These are phyloP conservation scores for Choristoneura rosaceana DNA, from an alignment of 2,888 invertebrate species.

Conservation along the genomic window DNA sequence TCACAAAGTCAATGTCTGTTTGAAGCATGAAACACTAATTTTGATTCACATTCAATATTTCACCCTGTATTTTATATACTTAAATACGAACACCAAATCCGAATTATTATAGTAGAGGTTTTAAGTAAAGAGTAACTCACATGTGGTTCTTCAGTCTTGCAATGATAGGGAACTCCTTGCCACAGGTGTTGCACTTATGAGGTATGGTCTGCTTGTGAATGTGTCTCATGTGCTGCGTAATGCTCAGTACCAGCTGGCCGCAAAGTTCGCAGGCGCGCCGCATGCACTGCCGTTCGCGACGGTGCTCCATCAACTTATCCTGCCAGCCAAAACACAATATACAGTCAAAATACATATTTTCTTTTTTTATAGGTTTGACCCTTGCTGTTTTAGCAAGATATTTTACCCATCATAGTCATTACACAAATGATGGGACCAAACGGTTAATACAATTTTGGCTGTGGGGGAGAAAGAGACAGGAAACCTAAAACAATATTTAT, in stretches of 20 bases:
- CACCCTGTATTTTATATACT: too few relatives aligned
- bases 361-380: too few relatives aligned
- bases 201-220: constrained; percentile 71
- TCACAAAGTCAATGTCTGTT: too few relatives aligned
- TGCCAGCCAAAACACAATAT: constrained; percentile 44
- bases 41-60: too few relatives aligned
- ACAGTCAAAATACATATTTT: not conserved
- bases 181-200: constrained; percentile 76
- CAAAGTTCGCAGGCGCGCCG: constrained; percentile 79
- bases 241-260: constrained; percentile 76
- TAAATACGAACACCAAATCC: too few relatives aligned
- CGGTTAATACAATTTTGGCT: too few relatives aligned
- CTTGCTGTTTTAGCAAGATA: too few relatives aligned
- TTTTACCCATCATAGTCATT: too few relatives aligned
- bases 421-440: too few relatives aligned
- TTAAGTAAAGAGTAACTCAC: constrained; percentile 53
- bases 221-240: constrained; percentile 76
- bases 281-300: constrained; percentile 77
- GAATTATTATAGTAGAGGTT: not conserved
- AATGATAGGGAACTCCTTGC: constrained; percentile 77
- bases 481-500: too few relatives aligned
- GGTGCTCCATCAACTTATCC: constrained; percentile 69
- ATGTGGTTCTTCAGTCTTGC: constrained; percentile 80
- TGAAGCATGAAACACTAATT: too few relatives aligned
- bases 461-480: too few relatives aligned